phyloP scores from a whole-genome alignment of 2,113 vertebrate genomes.

The Melanotaenia duboulayi region DNA sequence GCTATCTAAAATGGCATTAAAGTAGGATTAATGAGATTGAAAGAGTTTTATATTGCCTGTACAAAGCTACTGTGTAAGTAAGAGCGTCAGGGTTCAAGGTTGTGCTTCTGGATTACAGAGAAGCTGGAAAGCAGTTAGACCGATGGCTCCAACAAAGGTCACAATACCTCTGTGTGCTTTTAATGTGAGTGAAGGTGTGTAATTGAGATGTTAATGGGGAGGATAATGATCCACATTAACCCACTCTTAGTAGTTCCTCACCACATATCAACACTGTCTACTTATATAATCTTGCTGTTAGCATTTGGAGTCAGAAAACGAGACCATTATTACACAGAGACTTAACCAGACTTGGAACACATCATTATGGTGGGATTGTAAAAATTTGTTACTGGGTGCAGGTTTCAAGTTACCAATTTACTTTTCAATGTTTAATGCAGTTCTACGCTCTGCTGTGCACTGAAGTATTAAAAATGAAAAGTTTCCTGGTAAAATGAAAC shows the following conservation, averaged over 20 bases:
- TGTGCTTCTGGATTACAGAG: slow-evolving; percentile 57
- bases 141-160: slow-evolving; percentile 74
- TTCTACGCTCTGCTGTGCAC: slow-evolving; percentile 40
- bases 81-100: slow-evolving; percentile 38
- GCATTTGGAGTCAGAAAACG: slow-evolving; percentile 38
- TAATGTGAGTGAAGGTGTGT: slow-evolving; percentile 69
- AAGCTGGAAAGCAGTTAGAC: slow-evolving; percentile 24
- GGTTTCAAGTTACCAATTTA: slow-evolving; percentile 55
- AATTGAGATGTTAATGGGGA: slow-evolving; percentile 74
- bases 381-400: slow-evolving; percentile 67
- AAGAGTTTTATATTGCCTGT: slow-evolving; percentile 6
- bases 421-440: slow-evolving; percentile 51
- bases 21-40: neutral
- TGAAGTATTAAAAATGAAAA: slow-evolving; percentile 17
- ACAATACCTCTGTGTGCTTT: slow-evolving; percentile 59
- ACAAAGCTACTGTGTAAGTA: neutral
- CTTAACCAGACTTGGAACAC: slow-evolving; percentile 66
- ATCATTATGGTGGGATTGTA: slow-evolving; percentile 69
- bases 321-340: slow-evolving; percentile 64
- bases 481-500: too few species aligned
- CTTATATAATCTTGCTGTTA: slow-evolving; percentile 34
- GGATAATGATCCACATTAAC: slow-evolving; percentile 65
- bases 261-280: slow-evolving; percentile 27
- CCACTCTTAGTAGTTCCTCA: slow-evolving; percentile 27
- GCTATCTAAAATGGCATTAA: too few species aligned